phyloP scores from a whole-genome alignment of 2,888 invertebrate genomes.

The Acrobasis consociella region DNA sequence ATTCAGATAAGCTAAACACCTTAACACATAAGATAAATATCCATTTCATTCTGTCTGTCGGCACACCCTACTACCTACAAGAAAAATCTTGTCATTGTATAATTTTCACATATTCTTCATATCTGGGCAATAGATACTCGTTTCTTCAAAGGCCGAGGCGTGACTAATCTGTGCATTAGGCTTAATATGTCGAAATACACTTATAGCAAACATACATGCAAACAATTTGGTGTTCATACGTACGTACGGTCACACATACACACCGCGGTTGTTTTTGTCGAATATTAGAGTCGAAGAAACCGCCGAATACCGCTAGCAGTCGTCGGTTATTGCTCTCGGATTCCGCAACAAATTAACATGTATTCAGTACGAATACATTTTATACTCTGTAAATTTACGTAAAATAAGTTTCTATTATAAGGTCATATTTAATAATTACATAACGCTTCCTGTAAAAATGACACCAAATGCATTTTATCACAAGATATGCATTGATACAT shows the following conservation, averaged over 20 bases:
- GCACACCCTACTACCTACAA: too few relatives aligned
- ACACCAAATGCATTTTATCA: constrained; percentile 30
- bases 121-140: constrained; percentile 40
- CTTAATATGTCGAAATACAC: constrained; percentile 67
- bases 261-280: constrained; percentile 68
- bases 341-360: constrained; percentile 83
- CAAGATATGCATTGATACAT: constrained; percentile 30
- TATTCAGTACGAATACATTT: constrained; percentile 80
- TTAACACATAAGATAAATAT: too few relatives aligned
- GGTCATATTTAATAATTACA: constrained; percentile 23
- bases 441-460: not conserved
- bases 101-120: constrained; percentile 19
- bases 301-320: constrained; percentile 79
- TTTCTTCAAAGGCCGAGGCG: constrained; percentile 57
- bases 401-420: constrained; percentile 54
- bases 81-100: not conserved
- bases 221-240: constrained; percentile 50
- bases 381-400: constrained; percentile 72
- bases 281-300: constrained; percentile 77
- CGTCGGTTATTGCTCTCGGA: constrained; percentile 81
- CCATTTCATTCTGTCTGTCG: too few relatives aligned
- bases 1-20: too few relatives aligned
- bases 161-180: constrained; percentile 70
- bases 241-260: constrained; percentile 51
- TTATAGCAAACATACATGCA: constrained; percentile 55